Base-by-base conservation (phyloP, 2,797 vertebrate genomes). In the Sebastes minor region DNA sequence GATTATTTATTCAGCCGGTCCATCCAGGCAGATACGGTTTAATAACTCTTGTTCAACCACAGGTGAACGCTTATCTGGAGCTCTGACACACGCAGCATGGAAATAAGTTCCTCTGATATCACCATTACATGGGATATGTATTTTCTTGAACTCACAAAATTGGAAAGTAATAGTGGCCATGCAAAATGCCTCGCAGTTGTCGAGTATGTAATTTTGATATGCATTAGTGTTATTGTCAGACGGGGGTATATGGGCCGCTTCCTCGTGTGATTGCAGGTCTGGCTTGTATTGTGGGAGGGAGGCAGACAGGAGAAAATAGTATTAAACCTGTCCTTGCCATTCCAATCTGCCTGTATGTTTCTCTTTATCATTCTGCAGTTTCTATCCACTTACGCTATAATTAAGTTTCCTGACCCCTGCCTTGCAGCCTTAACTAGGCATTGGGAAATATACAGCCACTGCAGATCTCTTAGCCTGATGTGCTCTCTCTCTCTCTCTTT, bases 321-420 rank as follows among this genome's bases (percentile, higher is more conserved):
- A 98, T 98, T 98, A 99, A 98, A 98, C 96, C 96, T 97, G 96
- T 98, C 97, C 97, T 98, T 99, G 97, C 97, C 96, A 96, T 97
- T 97, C 97, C 96, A 97, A 97, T 97, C 96, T 95, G 96, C 96
- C 96, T 97, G 96, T 97, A 97, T 98, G 97, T 97, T 98, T 97
- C 97, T 97, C 97, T 98, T 97, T 97, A 98, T 98, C 96, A 98
- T 97, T 96, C 96, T 94, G 97, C 96, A 97, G 97, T 97, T 98
- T 98, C 97, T 97, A 96, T 97, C 97, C 97, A 97, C 97, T 98
- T 98, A 97, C 95, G 95, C 97, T 97, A 97, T 97, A 98, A 98
- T 98, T 98, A 98, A 99, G 97, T 99, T 98, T 98, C 96, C 97
- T 99, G 98, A 99, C 97, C 98, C 96, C 95, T 97, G 94, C 93